Evolutionary conservation across 2,888 invertebrate genomes (phyloP), one percentile per base, ranked within the genome.

Genomic region (Dicranocentrus wangi): DNA sequence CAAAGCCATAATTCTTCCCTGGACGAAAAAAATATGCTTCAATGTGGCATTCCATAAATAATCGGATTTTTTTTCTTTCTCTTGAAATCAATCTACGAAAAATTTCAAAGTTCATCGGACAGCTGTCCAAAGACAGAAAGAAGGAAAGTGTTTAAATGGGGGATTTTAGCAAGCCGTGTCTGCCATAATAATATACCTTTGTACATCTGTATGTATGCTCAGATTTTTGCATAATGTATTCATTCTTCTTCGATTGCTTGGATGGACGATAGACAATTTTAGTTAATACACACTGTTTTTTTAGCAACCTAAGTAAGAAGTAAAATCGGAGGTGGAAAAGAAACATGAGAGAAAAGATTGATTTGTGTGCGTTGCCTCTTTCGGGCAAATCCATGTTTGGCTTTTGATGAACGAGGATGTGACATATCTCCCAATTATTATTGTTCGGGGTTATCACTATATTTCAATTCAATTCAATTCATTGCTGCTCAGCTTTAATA

Each of bases 351-450:
- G 21, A 69, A n/a, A 65, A 78, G 78, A 78, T 78, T 78, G 78
- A 78, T 78, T 78, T 70, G 70, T 69, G 78, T 42, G n/a, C n/a
- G 55, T 72, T 79, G 65, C 79, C 71, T 58, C 23, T 79, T 79
- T 79, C 79, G 79, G 79, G 51, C 65, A 70, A 55, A 23, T 19
- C 79, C 79, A 28, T 79, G 58, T 79, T 66, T 79, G 79, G 79
- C 53, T 17, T 25, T 53, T 32, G 28, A 58, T 19, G 15, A 53
- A n/a, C 1, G 32, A 32, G 42, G 53, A 47, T 78, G 71, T 65
- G 71, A 79, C 79, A 71, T 65, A 39, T 71, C 71, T 66, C 66
- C 71, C 53, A 53, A 47, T 69, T 65, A 76, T 73, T 65, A 55
- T 39, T 51, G 15, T 55, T 21, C 21, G 19, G 19, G 3, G 63